phyloP scores from a whole-genome alignment of 2,113 vertebrate genomes.

The Indri indri region DNA sequence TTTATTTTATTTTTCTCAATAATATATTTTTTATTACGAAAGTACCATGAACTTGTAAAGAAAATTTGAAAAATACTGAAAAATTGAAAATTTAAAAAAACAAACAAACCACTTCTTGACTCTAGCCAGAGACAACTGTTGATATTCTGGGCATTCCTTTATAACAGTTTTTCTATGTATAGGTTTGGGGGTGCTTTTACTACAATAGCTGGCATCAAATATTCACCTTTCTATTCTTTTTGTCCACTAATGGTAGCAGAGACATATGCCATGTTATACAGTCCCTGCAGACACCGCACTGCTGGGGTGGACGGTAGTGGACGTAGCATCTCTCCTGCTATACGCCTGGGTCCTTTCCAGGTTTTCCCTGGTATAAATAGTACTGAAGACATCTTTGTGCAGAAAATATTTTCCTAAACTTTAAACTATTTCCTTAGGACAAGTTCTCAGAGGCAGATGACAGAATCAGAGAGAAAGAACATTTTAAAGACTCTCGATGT shows the following conservation, averaged over 20 bases:
- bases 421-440: not conserved
- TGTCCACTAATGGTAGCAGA: not conserved
- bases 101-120: not conserved
- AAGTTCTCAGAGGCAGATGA: constrained; percentile 7
- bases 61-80: not conserved
- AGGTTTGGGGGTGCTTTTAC: not conserved
- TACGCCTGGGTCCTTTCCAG: not conserved
- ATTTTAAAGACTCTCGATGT: not conserved
- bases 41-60: not conserved
- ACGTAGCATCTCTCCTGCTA: accelerated
- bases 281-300: not conserved
- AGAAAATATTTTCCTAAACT: not conserved
- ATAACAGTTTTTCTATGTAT: not conserved
- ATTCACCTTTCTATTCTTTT: not conserved
- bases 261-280: accelerated
- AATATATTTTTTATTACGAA: not conserved
- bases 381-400: not conserved
- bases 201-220: not conserved
- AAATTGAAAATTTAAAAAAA: not conserved
- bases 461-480: not conserved
- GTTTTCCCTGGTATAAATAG: not conserved
- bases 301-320: no score
- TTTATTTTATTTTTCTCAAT: not conserved
- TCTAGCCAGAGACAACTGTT: not conserved
- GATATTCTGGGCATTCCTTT: not conserved